Evolutionary conservation across 2,797 vertebrate species (phyloP), one percentile per base, ranked within the genome.

Genomic region (Coccyzus lansbergi): DNA sequence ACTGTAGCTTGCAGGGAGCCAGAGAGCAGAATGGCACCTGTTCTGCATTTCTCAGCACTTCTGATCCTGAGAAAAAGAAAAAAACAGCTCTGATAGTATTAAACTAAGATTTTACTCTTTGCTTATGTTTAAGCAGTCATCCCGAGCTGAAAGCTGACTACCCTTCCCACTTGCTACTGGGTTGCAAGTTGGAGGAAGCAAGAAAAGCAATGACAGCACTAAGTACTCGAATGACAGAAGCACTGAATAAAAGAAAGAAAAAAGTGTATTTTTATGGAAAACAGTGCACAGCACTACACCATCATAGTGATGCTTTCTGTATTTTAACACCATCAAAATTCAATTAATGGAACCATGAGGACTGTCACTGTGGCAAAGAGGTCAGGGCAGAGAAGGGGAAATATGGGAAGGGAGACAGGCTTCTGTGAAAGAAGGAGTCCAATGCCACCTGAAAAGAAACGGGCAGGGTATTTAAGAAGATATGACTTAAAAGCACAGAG

Each of bases 221-320:
- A 31, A 62, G 63, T 24, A 48, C 65, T 93, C 77, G 92, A 96
- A 96, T 96, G 81, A 74, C 65, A 87, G 69, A 71, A 82, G 49
- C 31, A 4, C 12, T 94, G 88, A 92, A 85, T 46, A 95, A 59
- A 84, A 91, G 75, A 93, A 94, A 78, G 68, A 75, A 72, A 92
- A 81, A 96, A 94, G 71, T 53, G 31, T 76, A 72, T 97, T 95
- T 96, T 94, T 95, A 67, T 94, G 92, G 69, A 94, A 86, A 85
- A 71, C 26, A 26, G 49, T 86, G 81, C 96, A 91, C 62, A 96
- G 83, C 80, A 86, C 95, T 82, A 93, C 36, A 82, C 83, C 90
- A 96, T 90, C 78, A 89, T 51, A 65, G 42, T 53, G 51, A 71
- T 96, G 78, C 69, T 94, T 96, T 91, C 97, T 97, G 33, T 95